Base-by-base conservation (phyloP, 2,888 invertebrate species). In the Drosophila austrosaltans region DNA sequence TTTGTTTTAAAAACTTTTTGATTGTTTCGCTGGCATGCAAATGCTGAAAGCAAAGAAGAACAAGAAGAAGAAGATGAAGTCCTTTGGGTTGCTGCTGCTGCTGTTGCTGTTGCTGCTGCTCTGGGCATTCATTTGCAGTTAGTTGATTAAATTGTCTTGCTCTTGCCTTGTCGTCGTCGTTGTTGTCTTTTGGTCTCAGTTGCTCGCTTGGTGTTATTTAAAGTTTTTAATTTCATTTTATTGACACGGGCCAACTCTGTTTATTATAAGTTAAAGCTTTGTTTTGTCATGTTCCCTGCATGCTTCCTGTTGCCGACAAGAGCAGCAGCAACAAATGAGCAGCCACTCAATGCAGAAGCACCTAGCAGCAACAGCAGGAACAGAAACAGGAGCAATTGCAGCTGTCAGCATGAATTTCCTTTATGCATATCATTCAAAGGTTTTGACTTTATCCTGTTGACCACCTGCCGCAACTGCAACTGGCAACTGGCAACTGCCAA, bases 1-100 rank as follows among this genome's bases (percentile, higher is more conserved):
- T 85, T 85, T 85, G 87, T 87, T 89, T 85, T 87, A 82, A 87
- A 89, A 85, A 85, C 85, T 85, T 85, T 85, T 84, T 85, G 85
- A 85, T 85, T 85, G 89, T 87, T 87, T 84, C 69, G 60, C 67
- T 57, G 79, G 70, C 76, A 87, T 82, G 88, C 88, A 88, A 88
- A 88, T 86, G 79, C 54, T 63, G 39, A 54, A 42, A 42, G 39
- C 53, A n/a, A 20, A 39, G 20, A 22, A 48, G 48, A 7, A 44
- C 7, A 48, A 22, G 48, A 28, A 12, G 30, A 20, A 48, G 48
- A 25, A 10, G 48, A 48, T 48, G 10, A 28, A 12, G 25, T 32
- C 25, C 63, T 44, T 28, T 36, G 32, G 44, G 39, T 48, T 54
- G 44, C 42, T 25, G 57, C 53, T 32, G 32, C 36, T 54, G 44